phyloP scores from a whole-genome alignment of 1,140 invertebrate genomes.

The Ostrea denselamellosa region DNA sequence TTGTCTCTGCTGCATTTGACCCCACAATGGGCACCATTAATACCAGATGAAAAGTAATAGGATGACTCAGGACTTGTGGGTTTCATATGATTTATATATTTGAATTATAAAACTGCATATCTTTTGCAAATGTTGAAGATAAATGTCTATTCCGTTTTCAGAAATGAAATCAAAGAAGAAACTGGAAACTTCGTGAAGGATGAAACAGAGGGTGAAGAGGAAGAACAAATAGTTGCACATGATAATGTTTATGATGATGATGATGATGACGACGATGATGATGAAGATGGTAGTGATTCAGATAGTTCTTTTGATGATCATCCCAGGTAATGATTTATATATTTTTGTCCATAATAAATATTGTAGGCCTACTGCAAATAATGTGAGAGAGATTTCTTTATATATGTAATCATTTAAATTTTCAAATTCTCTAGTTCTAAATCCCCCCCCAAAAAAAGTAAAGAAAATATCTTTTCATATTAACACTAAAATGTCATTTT shows the following conservation, averaged over 20 bases:
- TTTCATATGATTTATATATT: no score
- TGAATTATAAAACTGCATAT: no score
- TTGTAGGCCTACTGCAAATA: no score
- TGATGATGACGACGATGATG: conserved; percentile 54
- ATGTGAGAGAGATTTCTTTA: background rate
- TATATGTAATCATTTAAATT: background rate
- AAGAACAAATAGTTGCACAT: conserved; percentile 42
- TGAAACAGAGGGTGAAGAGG: conserved; percentile 44
- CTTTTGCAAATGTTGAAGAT: no score
- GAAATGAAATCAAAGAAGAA: conserved; percentile 43
- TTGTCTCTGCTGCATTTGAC: no score
- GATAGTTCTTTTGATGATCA: conserved; percentile 1
- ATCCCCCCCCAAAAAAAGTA: no score
- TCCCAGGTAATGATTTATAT: background rate
- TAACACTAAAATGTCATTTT: no score
- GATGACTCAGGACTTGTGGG: no score
- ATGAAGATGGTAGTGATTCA: conserved; percentile 56
- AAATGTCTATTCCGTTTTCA: background rate
- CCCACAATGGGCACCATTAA: no score
- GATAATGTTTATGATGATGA: conserved; percentile 48
- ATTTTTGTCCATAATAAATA: no score
- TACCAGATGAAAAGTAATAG: no score
- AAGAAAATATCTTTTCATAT: no score
- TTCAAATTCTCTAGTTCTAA: background rate
- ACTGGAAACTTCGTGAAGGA: conserved; percentile 41